Percentiles rank a stretch among this genome's conserved stretches.
Evolutionary conservation across 2,888 invertebrate species (phyloP).

Genomic region (Cheilosia grossa): DNA sequence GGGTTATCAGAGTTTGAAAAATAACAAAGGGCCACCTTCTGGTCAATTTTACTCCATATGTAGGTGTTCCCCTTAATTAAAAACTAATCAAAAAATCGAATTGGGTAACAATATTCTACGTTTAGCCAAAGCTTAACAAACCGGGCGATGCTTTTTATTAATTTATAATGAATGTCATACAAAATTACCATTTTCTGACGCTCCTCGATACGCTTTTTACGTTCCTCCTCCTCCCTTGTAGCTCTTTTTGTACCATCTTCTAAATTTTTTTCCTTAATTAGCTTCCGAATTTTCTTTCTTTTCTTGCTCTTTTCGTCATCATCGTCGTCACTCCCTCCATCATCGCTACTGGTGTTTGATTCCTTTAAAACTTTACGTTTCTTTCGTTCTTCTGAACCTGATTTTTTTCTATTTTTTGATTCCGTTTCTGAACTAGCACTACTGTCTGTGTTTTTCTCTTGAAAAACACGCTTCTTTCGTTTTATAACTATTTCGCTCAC

Average conservation of each 20-base stretch:
- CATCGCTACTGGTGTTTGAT: slow-evolving; percentile 77
- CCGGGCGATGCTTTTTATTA: neutral
- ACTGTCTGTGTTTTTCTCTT: slow-evolving; percentile 76
- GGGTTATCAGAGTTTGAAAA: too few relatives aligned
- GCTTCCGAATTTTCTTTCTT: slow-evolving; percentile 86
- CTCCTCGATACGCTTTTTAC: slow-evolving; percentile 93
- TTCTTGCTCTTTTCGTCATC: slow-evolving; percentile 82
- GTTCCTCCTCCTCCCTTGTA: slow-evolving; percentile 94
- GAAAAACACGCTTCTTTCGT: slow-evolving; percentile 78
- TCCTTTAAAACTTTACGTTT: slow-evolving; percentile 78
- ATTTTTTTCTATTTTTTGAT: slow-evolving; percentile 40
- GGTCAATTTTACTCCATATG: too few relatives aligned
- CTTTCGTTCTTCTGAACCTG: slow-evolving; percentile 76
- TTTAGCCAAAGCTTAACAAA: too few relatives aligned
- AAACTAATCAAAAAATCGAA: too few relatives aligned
- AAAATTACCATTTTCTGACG: slow-evolving; percentile 90
- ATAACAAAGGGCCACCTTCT: too few relatives aligned
- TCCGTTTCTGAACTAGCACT: slow-evolving; percentile 79
- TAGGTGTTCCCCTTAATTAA: too few relatives aligned
- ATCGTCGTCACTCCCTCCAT: slow-evolving; percentile 74
- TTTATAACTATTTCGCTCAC: slow-evolving; percentile 80
- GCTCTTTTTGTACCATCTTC: slow-evolving; percentile 94
- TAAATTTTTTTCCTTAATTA: slow-evolving; percentile 86
- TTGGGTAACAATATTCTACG: too few relatives aligned
- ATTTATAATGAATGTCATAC: neutral